A percentile compares a stretch with the other conserved stretches of the same genome.
Conservation (phyloP, 2,888 invertebrate genomes). For the Drosophila multiciliata region DNA sequence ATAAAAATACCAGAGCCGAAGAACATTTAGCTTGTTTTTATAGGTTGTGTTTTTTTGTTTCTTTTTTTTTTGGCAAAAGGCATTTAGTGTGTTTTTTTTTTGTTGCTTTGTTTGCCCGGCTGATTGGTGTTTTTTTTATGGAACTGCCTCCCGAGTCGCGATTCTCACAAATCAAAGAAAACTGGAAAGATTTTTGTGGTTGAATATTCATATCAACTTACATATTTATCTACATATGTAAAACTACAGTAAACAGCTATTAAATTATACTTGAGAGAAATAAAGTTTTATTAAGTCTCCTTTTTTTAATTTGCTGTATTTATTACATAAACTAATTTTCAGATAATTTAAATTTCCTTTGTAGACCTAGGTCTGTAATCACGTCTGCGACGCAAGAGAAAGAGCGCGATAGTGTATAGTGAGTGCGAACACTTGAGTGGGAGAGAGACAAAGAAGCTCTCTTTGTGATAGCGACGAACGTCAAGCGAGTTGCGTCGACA, state of each 20-base stretch:
- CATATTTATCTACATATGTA: constrained; percentile 6
- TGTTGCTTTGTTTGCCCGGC: constrained; percentile 41
- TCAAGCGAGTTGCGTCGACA: constrained; percentile 29
- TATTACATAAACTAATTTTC: not conserved
- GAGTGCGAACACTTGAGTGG: constrained; percentile 6
- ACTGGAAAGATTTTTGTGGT: constrained; percentile 41
- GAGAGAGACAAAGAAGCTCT: constrained; percentile 25
- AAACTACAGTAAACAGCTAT: not conserved
- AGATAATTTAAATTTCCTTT: constrained; percentile 24
- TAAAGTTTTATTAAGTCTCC: not conserved
- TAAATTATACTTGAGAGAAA: not conserved
- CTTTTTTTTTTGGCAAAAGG: constrained; percentile 30
- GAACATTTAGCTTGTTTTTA: constrained; percentile 39
- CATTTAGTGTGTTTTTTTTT: constrained; percentile 36
- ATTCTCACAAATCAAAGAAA: constrained; percentile 36
- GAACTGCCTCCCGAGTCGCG: constrained; percentile 23
- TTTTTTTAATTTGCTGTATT: not conserved
- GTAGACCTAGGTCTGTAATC: constrained; percentile 73
- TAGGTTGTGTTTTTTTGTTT: constrained; percentile 29
- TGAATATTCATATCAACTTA: constrained; percentile 8
- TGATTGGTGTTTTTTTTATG: constrained; percentile 46
- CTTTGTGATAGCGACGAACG: constrained; percentile 15
- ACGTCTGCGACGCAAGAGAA: constrained; percentile 1
- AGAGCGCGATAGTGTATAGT: constrained; percentile 11
- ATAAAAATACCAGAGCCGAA: constrained; percentile 68